Evolutionary conservation across 2,888 invertebrate species (phyloP), one percentile per base, ranked within the genome.

Genomic region (Campoplex nolae): DNA sequence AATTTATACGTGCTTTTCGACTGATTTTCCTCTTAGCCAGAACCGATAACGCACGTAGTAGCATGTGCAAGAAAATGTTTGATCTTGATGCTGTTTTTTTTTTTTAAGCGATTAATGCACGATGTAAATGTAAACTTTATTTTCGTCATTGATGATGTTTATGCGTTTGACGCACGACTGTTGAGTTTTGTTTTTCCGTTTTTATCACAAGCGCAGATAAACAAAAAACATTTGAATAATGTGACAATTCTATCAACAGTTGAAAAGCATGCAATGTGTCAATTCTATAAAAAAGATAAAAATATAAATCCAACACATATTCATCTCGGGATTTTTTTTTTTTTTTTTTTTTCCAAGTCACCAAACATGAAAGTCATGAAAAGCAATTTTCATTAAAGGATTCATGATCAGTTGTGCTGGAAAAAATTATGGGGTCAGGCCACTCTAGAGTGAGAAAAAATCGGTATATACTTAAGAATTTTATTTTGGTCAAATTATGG

Each of bases 21-120:
- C 3, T 73, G n/a, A n/a, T 71, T 16, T 35, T 71, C 11, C 6
- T 45, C n/a, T 8, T 42, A 7, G 45, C 13, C 13, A 48, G 42
- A 38, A 74, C 18, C 74, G 28, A 65, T 79, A 32, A 65, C 23
- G 80, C 56, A 80, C 48, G 78, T 80, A 38, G 8, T 13, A 74
- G 70, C 67, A 85, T 75, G 70, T 51, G 23, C 23, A 8, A 51
- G 18, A 76, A 45, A 32, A 75, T 42, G 76, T 62, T 76, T 18
- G 28, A 28, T 32, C 28, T 62, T 51, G 16, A 8, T 58, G 28
- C 42, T n/a, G n/a, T 71, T 65, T 28, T 42, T 75, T 23, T 4
- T 23, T 58, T 42, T 8, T 58, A 28, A 8, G n/a, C 32, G 16
- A 8, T 38, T 38, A 38, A 38, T 38, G 38, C 16, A 73, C 35